These are phyloP conservation scores for Glossophaga mutica DNA, from an alignment of 2,797 vertebrate genomes.

Conservation along the genomic window DNA sequence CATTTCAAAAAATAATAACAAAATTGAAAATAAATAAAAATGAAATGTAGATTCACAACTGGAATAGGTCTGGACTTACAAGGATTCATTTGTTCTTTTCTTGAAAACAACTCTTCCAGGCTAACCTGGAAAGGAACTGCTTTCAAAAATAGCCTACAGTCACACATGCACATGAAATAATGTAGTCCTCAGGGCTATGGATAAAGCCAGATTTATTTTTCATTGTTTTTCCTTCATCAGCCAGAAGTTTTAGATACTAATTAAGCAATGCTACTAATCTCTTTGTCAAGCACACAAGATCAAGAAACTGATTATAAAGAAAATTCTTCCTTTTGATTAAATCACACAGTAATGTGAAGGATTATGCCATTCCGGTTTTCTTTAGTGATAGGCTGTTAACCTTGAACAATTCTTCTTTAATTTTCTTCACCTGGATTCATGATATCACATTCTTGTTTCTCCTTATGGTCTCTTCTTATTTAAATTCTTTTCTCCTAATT, in stretches of 20 bases:
- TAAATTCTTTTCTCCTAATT: background rate
- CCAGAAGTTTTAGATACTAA: conserved; percentile 5
- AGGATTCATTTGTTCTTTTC: background rate
- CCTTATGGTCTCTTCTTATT: background rate
- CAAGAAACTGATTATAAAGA: conserved; percentile 8
- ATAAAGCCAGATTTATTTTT: background rate
- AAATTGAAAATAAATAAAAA: no score
- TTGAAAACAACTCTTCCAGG: background rate
- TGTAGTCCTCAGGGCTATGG: background rate
- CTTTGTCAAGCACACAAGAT: background rate
- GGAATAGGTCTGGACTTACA: background rate
- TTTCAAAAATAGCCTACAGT: background rate
- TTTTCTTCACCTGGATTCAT: background rate
- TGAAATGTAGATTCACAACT: background rate
- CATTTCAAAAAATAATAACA: no score
- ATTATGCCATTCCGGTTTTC: background rate
- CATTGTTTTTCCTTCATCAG: conserved; percentile 5
- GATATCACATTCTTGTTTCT: background rate
- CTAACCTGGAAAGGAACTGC: conserved; percentile 3
- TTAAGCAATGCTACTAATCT: background rate
- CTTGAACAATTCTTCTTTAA: conserved; percentile 5
- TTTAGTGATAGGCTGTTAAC: background rate
- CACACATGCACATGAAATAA: background rate
- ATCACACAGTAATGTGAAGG: background rate
- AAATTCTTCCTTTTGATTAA: conserved; percentile 4